A percentile compares a stretch with the other conserved stretches of the same genome.
Evolutionary conservation across 2,888 invertebrate genomes (phyloP).

Genomic region (Lasioglossum calceatum): DNA sequence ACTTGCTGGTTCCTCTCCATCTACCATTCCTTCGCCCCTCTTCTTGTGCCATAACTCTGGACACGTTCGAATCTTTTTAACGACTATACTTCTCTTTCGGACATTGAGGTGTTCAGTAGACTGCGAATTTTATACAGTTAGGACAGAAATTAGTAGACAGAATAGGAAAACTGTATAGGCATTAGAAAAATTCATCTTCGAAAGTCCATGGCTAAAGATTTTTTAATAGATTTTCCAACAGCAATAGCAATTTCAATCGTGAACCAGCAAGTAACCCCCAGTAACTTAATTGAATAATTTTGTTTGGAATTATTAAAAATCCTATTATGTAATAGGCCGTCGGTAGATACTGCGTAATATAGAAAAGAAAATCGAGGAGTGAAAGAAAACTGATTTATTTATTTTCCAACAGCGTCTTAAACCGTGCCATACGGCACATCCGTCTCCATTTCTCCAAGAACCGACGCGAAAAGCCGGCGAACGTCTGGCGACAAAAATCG

Average conservation of each 20-base stretch:
- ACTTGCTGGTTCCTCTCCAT: constrained; percentile 5
- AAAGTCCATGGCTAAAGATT: too few species aligned
- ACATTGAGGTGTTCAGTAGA: background rate
- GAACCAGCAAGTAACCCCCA: too few species aligned
- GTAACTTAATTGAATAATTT: too few species aligned
- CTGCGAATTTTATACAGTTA: background rate
- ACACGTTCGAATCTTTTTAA: constrained; percentile 27
- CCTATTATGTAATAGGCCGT: background rate
- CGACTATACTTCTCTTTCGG: background rate
- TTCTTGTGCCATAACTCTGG: background rate
- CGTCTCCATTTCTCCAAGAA: background rate
- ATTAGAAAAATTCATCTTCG: too few species aligned
- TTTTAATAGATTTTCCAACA: too few species aligned
- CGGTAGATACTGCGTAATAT: background rate
- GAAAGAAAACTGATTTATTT: background rate
- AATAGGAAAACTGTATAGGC: background rate
- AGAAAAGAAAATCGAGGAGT: background rate
- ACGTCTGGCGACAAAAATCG: constrained; percentile 14
- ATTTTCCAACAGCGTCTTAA: background rate
- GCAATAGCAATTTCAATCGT: too few species aligned
- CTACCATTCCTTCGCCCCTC: constrained; percentile 18
- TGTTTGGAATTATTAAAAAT: background rate
- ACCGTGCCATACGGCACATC: background rate
- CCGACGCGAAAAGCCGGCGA: background rate
- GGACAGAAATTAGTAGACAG: background rate